Base-by-base conservation (phyloP, 2,113 vertebrate species). In the Vidua chalybeata region DNA sequence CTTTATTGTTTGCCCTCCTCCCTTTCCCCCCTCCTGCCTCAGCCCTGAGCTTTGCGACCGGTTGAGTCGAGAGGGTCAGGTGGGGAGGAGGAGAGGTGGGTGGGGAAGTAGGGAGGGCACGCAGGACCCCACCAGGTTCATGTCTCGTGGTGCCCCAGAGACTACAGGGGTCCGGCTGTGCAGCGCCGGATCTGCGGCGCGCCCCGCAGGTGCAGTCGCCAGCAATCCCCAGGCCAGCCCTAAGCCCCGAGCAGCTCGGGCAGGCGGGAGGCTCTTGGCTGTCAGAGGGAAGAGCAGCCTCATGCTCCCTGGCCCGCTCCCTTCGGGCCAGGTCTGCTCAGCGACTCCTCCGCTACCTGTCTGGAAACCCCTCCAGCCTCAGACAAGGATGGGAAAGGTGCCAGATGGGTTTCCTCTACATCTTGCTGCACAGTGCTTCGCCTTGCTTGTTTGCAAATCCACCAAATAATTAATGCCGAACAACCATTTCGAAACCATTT, bases 371-470 rank as follows among this genome's bases (percentile, higher is more conserved):
- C 52, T 66, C 9, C 64, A 61, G 68, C 64, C 43, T 22, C 78
- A 87, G 75, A 67, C 14, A 85, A 37, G 55, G 51, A 56, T n/a
- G 15, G 63, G 66, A 81, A 89, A 85, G 56, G 80, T 81, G 74
- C 39, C 52, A 66, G 56, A 94, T 83, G 82, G 79, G 18, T 62
- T 79, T 88, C 83, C 33, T 82, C 77, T 46, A 19, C 61, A 54
- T 66, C 46, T 63, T 58, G 69, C 74, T 76, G 39, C 72, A 49
- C 30, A 74, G 79, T 82, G 84, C 80, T 39, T 72, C 21, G 45
- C 77, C 89, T 96, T 92, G 82, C 87, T 94, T 93, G 71, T 96
- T 97, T 94, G 91, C 87, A 80, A 93, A 95, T 94, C 95, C 76
- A 88, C 78, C 93, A 89, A 96, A 95, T 96, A 96, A 93, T 87